Base-by-base conservation (phyloP, 1,140 invertebrate species). In the Drosophila fuyamai region DNA sequence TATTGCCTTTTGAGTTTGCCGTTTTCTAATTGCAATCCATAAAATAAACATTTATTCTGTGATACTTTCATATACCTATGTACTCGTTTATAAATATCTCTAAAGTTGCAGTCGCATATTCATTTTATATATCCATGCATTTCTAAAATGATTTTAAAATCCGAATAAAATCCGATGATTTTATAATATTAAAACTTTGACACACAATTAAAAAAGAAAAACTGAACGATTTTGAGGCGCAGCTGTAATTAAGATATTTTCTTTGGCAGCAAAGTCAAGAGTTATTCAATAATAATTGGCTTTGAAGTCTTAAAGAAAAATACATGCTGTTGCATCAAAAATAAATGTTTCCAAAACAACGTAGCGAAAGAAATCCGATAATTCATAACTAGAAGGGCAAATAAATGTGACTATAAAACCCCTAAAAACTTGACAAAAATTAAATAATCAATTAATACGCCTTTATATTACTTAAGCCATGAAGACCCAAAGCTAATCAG, bases 151-250 rank as follows among this genome's bases (percentile, higher is more conserved):
- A 90, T 89, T 84, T 90, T 90, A 90, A 84, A 70, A 67, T 70
- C 47, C 48, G 65, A 81, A 79, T 86, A 91, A 88, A 90, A 88
- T 88, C 81, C 74, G 91, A 92, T 92, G 91, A 92, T 92, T 86
- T 92, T 92, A 92, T 92, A 91, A 92, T 92, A 92, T 92, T 92
- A 92, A 92, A 92, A 92, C 90, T 86, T 92, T 92, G 91, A 92
- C 90, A 92, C 90, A 83, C 75, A 73, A 68, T 76, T 70, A 72
- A 81, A 54, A 76, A 70, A 61, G 23, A 32, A 27, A 73, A 46
- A 54, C 48, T 12, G 50, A 59, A 27, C 27, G 27, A 66, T 41
- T 23, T 50, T 46, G 40, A 43, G 35, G 62, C 63, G 84, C 77
- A 74, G 68, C 73, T 38, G 41, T 63, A 38, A 27, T 47, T 16